Base-by-base conservation (phyloP, 1,140 invertebrate species). In the Eciton burchellii region DNA sequence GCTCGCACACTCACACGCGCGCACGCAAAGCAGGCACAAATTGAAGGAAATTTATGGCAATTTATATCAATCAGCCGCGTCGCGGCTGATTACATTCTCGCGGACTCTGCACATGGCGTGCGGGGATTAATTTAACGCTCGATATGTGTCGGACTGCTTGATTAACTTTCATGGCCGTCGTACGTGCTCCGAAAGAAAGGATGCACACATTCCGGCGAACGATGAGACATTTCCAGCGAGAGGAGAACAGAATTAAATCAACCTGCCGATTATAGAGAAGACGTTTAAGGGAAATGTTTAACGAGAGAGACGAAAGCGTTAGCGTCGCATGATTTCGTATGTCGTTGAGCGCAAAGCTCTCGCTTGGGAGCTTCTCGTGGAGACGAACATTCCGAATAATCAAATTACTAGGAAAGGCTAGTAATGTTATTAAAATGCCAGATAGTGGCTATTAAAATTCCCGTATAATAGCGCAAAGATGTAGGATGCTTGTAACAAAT, bases 31-130 rank as follows among this genome's bases (percentile, higher is more conserved):
- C n/a, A n/a, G n/a, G n/a, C n/a, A 54, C 70, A 86, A 89, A 91
- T 89, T 84, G 81, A 86, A 86, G 65, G 70, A 83, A 90, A 92
- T 92, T 92, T 86, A 83, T 87, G 85, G 45, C 90, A 92, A 92
- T 92, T 92, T 89, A 74, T 87, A 87, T 83, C 90, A 91, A 92
- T 92, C 90, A 86, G 54, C 63, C 65, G 35, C 35, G 47, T 81
- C 72, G 47, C n/a, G 72, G n/a, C 54, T 74, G 60, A 81, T 84
- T 65, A 82, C 84, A 85, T 66, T 87, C 84, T 66, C 21, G 52
- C 26, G 57, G 47, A 43, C 57, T 71, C 54, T 41, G 63, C 54
- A 56, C 54, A 86, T 85, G 81, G 79, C 84, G 63, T 86, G 77
- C 62, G 45, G 65, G 73, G 70, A 88, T 84, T 85, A 89, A 89